Conservation (phyloP, 2,113 vertebrate species). For the Rhombomys opimus region DNA sequence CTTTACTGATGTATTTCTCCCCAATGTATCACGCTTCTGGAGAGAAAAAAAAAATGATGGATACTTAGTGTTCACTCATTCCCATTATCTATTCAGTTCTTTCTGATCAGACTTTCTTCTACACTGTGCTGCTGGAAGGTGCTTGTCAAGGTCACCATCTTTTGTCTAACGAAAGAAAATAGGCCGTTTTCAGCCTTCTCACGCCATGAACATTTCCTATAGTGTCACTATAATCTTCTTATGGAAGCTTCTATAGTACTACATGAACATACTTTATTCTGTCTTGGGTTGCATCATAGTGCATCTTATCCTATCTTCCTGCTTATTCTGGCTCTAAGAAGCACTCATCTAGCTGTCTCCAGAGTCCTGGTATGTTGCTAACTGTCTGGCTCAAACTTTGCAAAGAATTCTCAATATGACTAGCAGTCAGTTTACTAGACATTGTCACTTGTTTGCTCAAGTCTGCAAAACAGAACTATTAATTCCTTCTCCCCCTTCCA, state of each 20-base stretch:
- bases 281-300: neutral
- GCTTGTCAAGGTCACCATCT: slow-evolving; percentile 27
- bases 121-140: neutral
- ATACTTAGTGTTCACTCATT: neutral
- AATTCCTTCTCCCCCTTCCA: neutral
- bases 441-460: neutral
- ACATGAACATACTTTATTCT: neutral
- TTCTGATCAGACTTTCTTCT: slow-evolving; percentile 24
- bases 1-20: slow-evolving; percentile 44
- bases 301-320: neutral
- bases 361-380: neutral
- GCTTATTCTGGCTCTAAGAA: neutral
- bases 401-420: slow-evolving; percentile 7
- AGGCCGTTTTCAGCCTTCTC: neutral
- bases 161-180: neutral
- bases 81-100: neutral
- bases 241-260: neutral
- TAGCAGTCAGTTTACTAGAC: neutral
- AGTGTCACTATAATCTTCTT: neutral
- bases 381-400: neutral
- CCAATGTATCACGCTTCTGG: neutral
- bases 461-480: neutral
- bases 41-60: neutral
- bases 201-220: neutral
- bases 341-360: neutral